Percentiles rank a stretch among this genome's conserved stretches.
phyloP scores from a whole-genome alignment of 2,888 invertebrate genomes.

The Epistrophe grossulariae region DNA sequence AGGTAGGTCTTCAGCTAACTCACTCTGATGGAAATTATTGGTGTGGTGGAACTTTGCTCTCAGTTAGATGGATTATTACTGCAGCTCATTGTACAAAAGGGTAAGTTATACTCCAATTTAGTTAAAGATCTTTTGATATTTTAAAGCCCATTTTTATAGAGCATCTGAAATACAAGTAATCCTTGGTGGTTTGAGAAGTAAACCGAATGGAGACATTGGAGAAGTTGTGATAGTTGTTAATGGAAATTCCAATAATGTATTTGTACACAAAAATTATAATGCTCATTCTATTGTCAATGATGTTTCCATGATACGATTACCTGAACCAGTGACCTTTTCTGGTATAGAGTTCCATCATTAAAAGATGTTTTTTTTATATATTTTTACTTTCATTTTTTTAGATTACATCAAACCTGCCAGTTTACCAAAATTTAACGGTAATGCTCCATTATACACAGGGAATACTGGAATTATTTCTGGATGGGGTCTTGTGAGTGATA shows the following conservation, averaged over 20 bases:
- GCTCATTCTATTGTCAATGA: constrained; percentile 80
- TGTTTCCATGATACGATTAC: constrained; percentile 82
- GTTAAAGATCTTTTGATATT: neutral
- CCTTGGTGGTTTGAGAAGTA: constrained; percentile 77
- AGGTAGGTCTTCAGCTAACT: constrained; percentile 79
- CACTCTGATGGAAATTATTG: constrained; percentile 76
- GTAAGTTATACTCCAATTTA: constrained; percentile 64
- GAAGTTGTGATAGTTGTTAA: constrained; percentile 25
- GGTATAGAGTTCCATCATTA: constrained; percentile 79
- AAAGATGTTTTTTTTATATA: neutral
- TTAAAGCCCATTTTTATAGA: neutral
- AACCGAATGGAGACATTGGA: constrained; percentile 32
- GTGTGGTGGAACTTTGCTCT: constrained; percentile 81
- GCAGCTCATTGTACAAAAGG: constrained; percentile 81
- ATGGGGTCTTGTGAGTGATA: constrained; percentile 75
- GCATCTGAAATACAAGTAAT: constrained; percentile 64
- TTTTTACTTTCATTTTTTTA: neutral
- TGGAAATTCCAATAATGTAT: constrained; percentile 61
- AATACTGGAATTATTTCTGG: constrained; percentile 69
- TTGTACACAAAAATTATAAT: constrained; percentile 82
- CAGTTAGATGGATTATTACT: constrained; percentile 79
- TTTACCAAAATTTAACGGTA: constrained; percentile 45
- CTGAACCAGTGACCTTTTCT: constrained; percentile 79
- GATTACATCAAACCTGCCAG: constrained; percentile 62
- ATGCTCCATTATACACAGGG: constrained; percentile 51